Conservation (phyloP, 2,113 vertebrate species). For the Pseudorhombus dupliciocellatus region DNA sequence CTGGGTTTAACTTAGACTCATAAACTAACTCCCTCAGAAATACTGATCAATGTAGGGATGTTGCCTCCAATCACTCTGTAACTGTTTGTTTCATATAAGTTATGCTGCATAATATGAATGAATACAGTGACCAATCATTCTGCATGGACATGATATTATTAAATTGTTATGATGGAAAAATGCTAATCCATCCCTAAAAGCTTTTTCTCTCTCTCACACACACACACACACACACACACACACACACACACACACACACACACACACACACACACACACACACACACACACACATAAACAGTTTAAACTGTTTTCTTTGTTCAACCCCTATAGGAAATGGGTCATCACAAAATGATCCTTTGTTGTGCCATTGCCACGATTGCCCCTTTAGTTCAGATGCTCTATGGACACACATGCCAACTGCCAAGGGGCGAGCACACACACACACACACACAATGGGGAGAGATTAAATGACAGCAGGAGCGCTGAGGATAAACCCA, state of each 20-base stretch:
- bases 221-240: too few species aligned
- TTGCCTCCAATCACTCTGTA: too few species aligned
- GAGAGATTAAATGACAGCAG: slow-evolving; percentile 5
- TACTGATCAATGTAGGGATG: background rate
- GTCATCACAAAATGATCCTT: slow-evolving; percentile 43
- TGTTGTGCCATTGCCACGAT: slow-evolving; percentile 37
- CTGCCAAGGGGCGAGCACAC: slow-evolving; percentile 19
- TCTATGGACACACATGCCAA: slow-evolving; percentile 21
- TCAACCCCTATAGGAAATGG: slow-evolving; percentile 5
- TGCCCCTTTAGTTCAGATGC: slow-evolving; percentile 34
- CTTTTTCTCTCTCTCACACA: too few species aligned
- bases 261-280: background rate
- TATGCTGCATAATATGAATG: too few species aligned
- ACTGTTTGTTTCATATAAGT: too few species aligned
- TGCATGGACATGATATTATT: too few species aligned
- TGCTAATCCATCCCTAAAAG: too few species aligned
- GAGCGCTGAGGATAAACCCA: background rate
- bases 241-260: background rate
- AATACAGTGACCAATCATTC: too few species aligned
- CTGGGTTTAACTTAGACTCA: background rate
- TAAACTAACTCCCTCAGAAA: background rate
- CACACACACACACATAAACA: background rate
- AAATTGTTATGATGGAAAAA: too few species aligned
- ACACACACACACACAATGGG: background rate
- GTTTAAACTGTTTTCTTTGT: slow-evolving; percentile 24